Evolutionary conservation across 2,797 vertebrate genomes (phyloP).

Genomic region (Parotocinclus haroldoi): DNA sequence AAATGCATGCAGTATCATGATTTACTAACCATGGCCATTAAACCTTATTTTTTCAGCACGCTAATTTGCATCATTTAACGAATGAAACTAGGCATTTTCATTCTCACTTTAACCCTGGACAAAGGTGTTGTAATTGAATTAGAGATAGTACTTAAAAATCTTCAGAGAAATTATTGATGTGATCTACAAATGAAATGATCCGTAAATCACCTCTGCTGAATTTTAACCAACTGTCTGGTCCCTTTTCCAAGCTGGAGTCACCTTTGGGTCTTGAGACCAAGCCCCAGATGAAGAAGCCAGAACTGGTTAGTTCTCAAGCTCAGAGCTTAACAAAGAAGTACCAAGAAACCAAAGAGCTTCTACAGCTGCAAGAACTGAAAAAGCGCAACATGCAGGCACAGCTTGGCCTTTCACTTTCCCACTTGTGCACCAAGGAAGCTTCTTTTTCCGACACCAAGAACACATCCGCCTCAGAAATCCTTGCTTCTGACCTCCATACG

Average conservation of each 20-base stretch:
- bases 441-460: constrained; percentile 65
- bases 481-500: constrained; percentile 59
- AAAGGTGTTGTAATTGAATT: constrained; percentile 50
- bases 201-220: constrained; percentile 74
- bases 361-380: constrained; percentile 82
- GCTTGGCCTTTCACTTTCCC: constrained; percentile 78
- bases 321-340: constrained; percentile 84
- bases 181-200: constrained; percentile 58
- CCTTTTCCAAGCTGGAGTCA: constrained; percentile 85
- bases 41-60: constrained; percentile 60
- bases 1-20: constrained; percentile 71
- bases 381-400: constrained; percentile 82
- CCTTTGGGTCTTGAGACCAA: constrained; percentile 79
- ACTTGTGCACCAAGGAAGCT: constrained; percentile 67
- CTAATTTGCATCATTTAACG: constrained; percentile 57
- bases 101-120: constrained; percentile 46
- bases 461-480: constrained; percentile 50
- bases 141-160: constrained; percentile 33
- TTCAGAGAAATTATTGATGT: constrained; percentile 45
- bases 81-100: constrained; percentile 40
- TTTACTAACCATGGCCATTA: constrained; percentile 69
- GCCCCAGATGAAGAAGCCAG: constrained; percentile 79
- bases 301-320: constrained; percentile 83
- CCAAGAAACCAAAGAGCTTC: constrained; percentile 84
- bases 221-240: constrained; percentile 87